Conservation (phyloP, 2,113 vertebrate species). For the Sphaerodactylus townsendi region DNA sequence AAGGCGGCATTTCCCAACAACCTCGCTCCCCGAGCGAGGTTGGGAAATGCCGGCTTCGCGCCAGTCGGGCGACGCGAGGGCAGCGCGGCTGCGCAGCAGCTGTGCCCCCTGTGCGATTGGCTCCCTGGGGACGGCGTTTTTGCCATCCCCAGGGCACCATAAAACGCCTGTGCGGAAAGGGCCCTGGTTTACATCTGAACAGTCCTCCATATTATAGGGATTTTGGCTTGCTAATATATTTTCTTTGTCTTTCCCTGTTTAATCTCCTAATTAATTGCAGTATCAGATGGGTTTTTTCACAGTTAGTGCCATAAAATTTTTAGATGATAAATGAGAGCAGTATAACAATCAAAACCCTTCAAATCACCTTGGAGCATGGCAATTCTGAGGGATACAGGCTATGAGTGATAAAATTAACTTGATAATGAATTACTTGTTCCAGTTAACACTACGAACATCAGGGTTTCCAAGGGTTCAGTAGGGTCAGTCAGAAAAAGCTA, state of each 20-base stretch:
- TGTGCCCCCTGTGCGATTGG: too few species aligned
- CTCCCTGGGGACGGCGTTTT: too few species aligned
- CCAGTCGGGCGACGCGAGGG: too few species aligned
- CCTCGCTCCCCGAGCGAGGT: too few species aligned
- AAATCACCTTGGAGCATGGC: neutral
- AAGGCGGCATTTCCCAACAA: too few species aligned
- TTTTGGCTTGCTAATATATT: neutral
- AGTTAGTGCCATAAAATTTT: neutral
- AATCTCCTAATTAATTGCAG: neutral
- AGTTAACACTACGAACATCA: neutral
- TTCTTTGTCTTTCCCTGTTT: neutral
- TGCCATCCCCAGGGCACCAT: too few species aligned
- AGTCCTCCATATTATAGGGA: neutral
- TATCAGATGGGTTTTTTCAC: neutral
- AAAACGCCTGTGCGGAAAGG: too few species aligned
- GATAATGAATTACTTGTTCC: slow-evolving; percentile 28
- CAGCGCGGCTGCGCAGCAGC: too few species aligned
- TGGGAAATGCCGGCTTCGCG: too few species aligned
- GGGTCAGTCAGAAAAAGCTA: neutral
- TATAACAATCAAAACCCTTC: neutral
- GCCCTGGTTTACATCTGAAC: neutral
- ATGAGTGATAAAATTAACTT: slow-evolving; percentile 6
- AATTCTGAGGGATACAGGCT: neutral
- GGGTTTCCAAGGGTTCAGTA: neutral
- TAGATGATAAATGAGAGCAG: neutral